phyloP scores from a whole-genome alignment of 2,113 vertebrate species.

The Pseudopipra pipra region DNA sequence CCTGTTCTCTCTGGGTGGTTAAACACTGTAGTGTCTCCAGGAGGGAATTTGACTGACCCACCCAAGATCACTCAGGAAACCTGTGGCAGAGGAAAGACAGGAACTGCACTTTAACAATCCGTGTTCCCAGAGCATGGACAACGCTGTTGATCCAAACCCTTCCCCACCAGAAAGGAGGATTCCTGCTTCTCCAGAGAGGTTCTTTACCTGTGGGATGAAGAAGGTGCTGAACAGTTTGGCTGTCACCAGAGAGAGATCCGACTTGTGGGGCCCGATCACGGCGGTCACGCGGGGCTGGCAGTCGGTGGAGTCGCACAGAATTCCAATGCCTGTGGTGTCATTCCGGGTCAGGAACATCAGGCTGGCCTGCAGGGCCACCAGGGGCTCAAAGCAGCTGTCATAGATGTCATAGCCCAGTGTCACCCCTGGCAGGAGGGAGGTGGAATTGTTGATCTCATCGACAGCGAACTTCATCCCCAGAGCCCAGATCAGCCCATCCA shows the following conservation, averaged over 20 bases:
- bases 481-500: constrained; percentile 72
- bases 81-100: not conserved
- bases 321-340: not conserved
- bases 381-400: constrained; percentile 75
- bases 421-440: constrained; percentile 76
- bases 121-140: not conserved
- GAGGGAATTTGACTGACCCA: not conserved
- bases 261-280: constrained; percentile 80
- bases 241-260: constrained; percentile 75
- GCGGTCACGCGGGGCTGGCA: constrained; percentile 82
- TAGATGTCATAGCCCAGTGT: constrained; percentile 80
- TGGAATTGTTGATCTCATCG: constrained; percentile 87
- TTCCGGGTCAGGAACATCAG: constrained; percentile 74
- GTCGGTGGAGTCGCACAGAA: constrained; percentile 79
- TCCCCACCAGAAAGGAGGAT: not conserved
- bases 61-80: too few relatives aligned
- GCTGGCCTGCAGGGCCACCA: constrained; percentile 76
- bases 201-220: constrained; percentile 84
- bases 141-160: not conserved
- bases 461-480: constrained; percentile 85
- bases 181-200: not conserved
- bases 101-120: not conserved
- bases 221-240: constrained; percentile 85
- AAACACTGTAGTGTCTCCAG: not conserved
- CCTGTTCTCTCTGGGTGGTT: not conserved